Percentiles rank a stretch among this genome's conserved stretches.
These are phyloP conservation scores for Ellobius talpinus DNA, from an alignment of 2,113 vertebrate genomes.

Conservation along the genomic window DNA sequence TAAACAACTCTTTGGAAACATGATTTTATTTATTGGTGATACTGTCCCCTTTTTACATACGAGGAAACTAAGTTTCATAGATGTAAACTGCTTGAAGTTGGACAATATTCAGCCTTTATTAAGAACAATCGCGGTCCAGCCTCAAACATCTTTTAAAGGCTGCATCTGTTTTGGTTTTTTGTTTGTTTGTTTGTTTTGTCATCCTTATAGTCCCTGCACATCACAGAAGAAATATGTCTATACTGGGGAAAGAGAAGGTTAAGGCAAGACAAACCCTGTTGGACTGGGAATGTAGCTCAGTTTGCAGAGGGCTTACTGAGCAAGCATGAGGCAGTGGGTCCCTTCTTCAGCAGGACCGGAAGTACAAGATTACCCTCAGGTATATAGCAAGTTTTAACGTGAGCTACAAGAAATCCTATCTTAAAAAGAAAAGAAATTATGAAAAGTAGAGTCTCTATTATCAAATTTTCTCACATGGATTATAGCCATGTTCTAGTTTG, in stretches of 20 bases:
- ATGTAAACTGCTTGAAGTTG: neutral
- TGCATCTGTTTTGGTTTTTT: neutral
- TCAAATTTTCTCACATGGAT: neutral
- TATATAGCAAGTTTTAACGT: neutral
- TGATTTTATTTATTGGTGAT: neutral
- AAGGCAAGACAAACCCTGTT: neutral
- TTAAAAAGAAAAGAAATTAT: neutral
- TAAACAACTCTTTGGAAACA: neutral
- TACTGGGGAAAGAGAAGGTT: neutral
- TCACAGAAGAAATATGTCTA: neutral
- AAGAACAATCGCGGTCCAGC: neutral
- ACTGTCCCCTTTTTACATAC: neutral
- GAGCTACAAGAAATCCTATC: neutral
- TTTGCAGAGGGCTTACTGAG: neutral
- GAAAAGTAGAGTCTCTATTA: neutral
- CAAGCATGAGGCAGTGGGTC: too few species aligned
- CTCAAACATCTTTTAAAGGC: neutral
- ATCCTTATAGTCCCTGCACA: neutral
- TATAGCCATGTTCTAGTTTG: neutral
- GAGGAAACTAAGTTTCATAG: constrained; percentile 22
- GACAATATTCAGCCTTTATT: neutral
- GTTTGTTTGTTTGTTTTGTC: neutral
- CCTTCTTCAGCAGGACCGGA: neutral
- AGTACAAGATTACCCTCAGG: neutral
- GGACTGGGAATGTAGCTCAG: neutral